These are phyloP conservation scores for Agrenia bidenticulata DNA, from an alignment of 2,888 invertebrate genomes.

Conservation along the genomic window DNA sequence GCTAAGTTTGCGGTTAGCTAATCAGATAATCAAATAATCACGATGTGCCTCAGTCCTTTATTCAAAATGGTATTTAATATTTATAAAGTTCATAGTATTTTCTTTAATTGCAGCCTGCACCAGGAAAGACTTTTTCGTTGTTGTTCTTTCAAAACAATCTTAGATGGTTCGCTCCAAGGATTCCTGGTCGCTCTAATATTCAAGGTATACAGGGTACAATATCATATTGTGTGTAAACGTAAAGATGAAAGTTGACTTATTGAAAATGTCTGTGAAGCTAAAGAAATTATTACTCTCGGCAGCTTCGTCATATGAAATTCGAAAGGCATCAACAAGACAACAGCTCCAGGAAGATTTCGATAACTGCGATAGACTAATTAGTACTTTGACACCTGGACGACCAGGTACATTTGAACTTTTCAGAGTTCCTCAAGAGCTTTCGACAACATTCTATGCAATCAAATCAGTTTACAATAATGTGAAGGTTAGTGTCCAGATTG, in stretches of 20 bases:
- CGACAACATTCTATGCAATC: conserved; percentile 24
- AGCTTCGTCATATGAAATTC: conserved; percentile 25
- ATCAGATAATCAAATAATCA: too few relatives aligned
- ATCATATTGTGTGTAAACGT: too few relatives aligned
- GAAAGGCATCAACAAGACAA: conserved; percentile 8
- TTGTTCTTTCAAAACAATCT: background rate
- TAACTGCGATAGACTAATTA: conserved; percentile 13
- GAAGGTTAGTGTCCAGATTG: conserved; percentile 11
- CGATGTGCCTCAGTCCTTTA: too few relatives aligned
- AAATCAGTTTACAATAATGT: conserved; percentile 23
- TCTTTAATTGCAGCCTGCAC: conserved; percentile 15
- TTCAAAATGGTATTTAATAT: too few relatives aligned
- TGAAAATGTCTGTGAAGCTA: too few relatives aligned
- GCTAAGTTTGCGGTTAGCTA: background rate
- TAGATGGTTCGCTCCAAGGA: conserved; percentile 21
- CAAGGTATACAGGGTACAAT: background rate
- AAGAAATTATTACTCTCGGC: background rate
- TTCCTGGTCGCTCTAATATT: conserved; percentile 20
- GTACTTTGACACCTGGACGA: conserved; percentile 11
- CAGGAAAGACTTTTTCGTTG: conserved; percentile 16
- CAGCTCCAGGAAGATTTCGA: conserved; percentile 22
- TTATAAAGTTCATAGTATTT: too few relatives aligned
- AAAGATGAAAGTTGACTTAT: too few relatives aligned
- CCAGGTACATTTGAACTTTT: conserved; percentile 10
- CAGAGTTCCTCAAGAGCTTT: background rate